Conservation (phyloP, 2,797 vertebrate species). For the Gymnocypris eckloni region DNA sequence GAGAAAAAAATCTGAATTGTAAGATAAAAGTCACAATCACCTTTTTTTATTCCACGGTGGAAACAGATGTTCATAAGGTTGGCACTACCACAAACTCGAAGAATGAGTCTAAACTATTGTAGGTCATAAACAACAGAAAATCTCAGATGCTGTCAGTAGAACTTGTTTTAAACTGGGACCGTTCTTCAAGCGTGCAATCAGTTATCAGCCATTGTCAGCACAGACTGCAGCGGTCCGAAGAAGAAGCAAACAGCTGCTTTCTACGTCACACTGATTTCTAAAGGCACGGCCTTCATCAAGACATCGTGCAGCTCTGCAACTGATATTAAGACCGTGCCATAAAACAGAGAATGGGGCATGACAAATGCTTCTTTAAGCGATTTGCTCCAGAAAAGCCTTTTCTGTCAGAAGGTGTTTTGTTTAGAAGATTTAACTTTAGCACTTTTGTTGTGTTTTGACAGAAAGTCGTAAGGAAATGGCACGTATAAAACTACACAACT, state of each 20-base stretch:
- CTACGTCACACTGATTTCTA: conserved; percentile 27
- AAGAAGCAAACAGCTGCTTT: conserved; percentile 31
- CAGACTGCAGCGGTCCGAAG: neutral
- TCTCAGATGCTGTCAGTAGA: conserved; percentile 12
- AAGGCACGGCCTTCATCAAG: conserved; percentile 7
- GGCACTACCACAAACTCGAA: neutral
- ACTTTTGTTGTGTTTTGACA: conserved; percentile 21
- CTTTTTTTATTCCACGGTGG: neutral
- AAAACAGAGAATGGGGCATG: conserved; percentile 32
- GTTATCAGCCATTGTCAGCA: neutral
- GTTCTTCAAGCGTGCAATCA: neutral
- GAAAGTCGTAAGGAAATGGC: neutral
- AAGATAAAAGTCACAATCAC: neutral
- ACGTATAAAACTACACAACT: neutral
- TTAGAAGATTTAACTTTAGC: conserved; percentile 11
- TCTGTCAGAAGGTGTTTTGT: conserved; percentile 30
- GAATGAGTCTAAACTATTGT: neutral
- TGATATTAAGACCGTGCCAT: conserved; percentile 8
- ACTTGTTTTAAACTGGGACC: neutral
- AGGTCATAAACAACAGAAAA: neutral
- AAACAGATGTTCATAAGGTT: neutral
- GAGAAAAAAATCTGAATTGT: neutral
- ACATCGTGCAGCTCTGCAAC: conserved; percentile 14
- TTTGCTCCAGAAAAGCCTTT: conserved; percentile 44
- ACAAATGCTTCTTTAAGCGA: conserved; percentile 35